A percentile compares a stretch with the other conserved stretches of the same genome.
Conservation (phyloP, 1,140 invertebrate species). For the Spodoptera frugiperda region DNA sequence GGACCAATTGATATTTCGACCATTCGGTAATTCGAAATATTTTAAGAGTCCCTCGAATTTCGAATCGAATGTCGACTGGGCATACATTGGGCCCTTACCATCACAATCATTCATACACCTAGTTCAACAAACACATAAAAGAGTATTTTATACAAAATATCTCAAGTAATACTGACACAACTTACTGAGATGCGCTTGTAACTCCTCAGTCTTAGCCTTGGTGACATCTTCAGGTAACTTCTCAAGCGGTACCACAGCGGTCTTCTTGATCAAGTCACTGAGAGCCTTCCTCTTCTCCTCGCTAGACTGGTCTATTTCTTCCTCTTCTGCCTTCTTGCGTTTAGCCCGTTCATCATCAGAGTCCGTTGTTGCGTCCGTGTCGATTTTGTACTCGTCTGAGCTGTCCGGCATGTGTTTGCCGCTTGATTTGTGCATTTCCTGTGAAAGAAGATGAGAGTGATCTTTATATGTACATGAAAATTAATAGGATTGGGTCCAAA, state of each 20-base stretch:
- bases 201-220: constrained; percentile 67
- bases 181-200: constrained; percentile 64
- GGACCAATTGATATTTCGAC: too few species aligned
- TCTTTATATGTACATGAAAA: neutral
- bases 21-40: too few species aligned
- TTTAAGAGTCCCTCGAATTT: too few species aligned
- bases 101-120: too few species aligned
- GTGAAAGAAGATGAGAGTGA: constrained; percentile 16
- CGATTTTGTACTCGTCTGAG: constrained; percentile 83
- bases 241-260: constrained; percentile 75
- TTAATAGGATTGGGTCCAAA: too few species aligned
- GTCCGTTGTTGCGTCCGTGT: constrained; percentile 66
- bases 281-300: constrained; percentile 59
- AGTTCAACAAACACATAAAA: too few species aligned
- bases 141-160: neutral
- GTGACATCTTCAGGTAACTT: constrained; percentile 79
- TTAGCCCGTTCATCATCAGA: constrained; percentile 68
- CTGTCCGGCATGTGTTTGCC: constrained; percentile 86
- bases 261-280: constrained; percentile 68
- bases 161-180: neutral
- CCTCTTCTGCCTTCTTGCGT: constrained; percentile 57
- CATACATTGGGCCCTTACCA: too few species aligned
- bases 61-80: too few species aligned
- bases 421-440: constrained; percentile 85
- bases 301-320: constrained; percentile 33